These are phyloP conservation scores for Ceratosolen solmsi DNA, from an alignment of 1,140 invertebrate species.

Conservation along the genomic window DNA sequence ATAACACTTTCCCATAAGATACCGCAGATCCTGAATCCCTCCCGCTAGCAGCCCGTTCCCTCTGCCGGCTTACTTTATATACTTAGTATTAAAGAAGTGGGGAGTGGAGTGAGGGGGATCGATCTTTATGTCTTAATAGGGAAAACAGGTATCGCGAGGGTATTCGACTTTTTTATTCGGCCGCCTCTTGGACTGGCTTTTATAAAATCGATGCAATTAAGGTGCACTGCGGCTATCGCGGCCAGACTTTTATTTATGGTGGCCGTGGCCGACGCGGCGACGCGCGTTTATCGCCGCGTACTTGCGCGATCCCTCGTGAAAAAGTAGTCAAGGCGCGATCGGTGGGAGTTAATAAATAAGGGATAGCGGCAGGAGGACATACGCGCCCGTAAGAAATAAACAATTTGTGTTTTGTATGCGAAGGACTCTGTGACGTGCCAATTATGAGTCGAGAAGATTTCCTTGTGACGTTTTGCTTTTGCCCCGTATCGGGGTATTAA, in stretches of 20 bases:
- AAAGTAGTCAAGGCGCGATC: constrained; percentile 10
- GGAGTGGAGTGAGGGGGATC: neutral
- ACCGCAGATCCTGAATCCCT: neutral
- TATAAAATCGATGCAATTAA: constrained; percentile 51
- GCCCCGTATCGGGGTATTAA: neutral
- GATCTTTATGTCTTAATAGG: constrained; percentile 50
- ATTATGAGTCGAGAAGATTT: constrained; percentile 4
- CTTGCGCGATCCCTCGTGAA: neutral
- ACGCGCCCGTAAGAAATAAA: neutral
- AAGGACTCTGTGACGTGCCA: neutral
- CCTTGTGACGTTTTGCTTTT: neutral
- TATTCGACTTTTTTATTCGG: constrained; percentile 4
- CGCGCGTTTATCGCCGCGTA: neutral
- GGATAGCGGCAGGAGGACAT: neutral
- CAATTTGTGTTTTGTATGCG: constrained; percentile 27
- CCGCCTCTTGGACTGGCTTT: neutral
- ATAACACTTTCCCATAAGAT: constrained; percentile 35
- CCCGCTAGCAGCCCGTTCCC: neutral
- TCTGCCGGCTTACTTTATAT: neutral
- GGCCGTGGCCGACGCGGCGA: neutral
- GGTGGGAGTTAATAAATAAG: constrained; percentile 37
- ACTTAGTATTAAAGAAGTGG: neutral
- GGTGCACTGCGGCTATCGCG: constrained; percentile 23
- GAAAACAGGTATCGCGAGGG: constrained; percentile 35
- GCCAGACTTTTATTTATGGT: constrained; percentile 36